Conservation (phyloP, 2,888 invertebrate species). For the Dusona sp. region DNA sequence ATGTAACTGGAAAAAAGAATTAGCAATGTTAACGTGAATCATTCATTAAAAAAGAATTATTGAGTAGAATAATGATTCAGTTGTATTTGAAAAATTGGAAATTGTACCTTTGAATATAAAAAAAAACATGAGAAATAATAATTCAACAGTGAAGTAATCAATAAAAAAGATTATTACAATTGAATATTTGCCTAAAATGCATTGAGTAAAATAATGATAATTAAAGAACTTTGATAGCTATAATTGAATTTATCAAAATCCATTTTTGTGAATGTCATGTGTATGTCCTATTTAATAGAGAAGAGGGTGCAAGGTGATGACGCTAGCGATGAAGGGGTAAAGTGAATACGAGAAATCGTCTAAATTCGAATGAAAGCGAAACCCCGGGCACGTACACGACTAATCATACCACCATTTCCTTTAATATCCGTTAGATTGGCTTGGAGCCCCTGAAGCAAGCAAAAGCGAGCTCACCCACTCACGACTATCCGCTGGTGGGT, state of each 20-base stretch:
- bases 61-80: neutral
- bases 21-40: neutral
- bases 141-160: neutral
- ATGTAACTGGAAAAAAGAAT: neutral
- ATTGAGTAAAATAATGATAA: neutral
- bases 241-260: neutral
- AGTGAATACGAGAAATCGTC: slow-evolving; percentile 69
- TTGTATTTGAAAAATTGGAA: neutral
- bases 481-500: slow-evolving; percentile 65
- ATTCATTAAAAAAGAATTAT: neutral
- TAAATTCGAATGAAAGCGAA: slow-evolving; percentile 77
- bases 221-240: neutral
- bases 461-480: slow-evolving; percentile 64
- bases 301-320: slow-evolving; percentile 5
- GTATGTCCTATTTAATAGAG: neutral
- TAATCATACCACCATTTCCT: slow-evolving; percentile 85
- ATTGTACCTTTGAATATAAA: neutral
- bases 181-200: neutral
- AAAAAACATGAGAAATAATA: neutral
- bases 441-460: slow-evolving; percentile 66
- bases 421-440: slow-evolving; percentile 84
- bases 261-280: neutral
- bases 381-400: slow-evolving; percentile 83
- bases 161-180: neutral
- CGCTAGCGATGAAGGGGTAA: slow-evolving; percentile 27